Conservation (phyloP, 2,113 vertebrate species). For the Periophthalmodon schlosseri region DNA sequence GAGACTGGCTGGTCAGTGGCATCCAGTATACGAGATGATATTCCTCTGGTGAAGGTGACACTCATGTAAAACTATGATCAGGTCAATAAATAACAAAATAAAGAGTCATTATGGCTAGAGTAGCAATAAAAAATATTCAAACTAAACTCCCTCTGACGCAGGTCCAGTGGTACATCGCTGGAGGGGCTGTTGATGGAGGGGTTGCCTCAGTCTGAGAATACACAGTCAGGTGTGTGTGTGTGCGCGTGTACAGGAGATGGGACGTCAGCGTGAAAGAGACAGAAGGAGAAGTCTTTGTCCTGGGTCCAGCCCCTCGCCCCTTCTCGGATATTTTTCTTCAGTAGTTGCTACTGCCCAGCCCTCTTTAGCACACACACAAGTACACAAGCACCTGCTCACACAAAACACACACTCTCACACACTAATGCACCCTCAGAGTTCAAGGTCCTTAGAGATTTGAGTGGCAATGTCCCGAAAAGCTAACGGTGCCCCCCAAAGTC, state of each 20-base stretch:
- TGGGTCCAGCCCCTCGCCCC: slow-evolving; percentile 68
- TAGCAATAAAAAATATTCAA: slow-evolving; percentile 72
- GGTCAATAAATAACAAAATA: slow-evolving; percentile 71
- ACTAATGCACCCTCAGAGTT: slow-evolving; percentile 75
- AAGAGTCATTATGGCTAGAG: slow-evolving; percentile 75
- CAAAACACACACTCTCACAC: slow-evolving; percentile 39
- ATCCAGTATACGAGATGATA: slow-evolving; percentile 33
- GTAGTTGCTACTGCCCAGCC: slow-evolving; percentile 26
- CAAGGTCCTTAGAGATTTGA: slow-evolving; percentile 85
- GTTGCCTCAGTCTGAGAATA: slow-evolving; percentile 60
- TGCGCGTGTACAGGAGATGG: slow-evolving; percentile 7
- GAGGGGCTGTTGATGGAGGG: slow-evolving; percentile 39
- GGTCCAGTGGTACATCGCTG: slow-evolving; percentile 63
- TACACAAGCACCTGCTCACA: slow-evolving; percentile 37
- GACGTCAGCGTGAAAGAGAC: slow-evolving; percentile 54
- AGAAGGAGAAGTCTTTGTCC: slow-evolving; percentile 58
- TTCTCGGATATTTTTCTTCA: slow-evolving; percentile 34
- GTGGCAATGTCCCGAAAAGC: slow-evolving; percentile 88
- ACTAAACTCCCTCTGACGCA: slow-evolving; percentile 66
- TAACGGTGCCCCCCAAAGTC: slow-evolving; percentile 84
- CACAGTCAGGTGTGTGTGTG: slow-evolving; percentile 31
- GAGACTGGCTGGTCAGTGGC: slow-evolving; percentile 34
- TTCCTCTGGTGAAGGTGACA: slow-evolving; percentile 53
- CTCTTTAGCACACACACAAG: slow-evolving; percentile 25
- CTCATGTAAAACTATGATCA: slow-evolving; percentile 58